Conservation (phyloP, 2,888 invertebrate genomes). For the Lypha dubia region DNA sequence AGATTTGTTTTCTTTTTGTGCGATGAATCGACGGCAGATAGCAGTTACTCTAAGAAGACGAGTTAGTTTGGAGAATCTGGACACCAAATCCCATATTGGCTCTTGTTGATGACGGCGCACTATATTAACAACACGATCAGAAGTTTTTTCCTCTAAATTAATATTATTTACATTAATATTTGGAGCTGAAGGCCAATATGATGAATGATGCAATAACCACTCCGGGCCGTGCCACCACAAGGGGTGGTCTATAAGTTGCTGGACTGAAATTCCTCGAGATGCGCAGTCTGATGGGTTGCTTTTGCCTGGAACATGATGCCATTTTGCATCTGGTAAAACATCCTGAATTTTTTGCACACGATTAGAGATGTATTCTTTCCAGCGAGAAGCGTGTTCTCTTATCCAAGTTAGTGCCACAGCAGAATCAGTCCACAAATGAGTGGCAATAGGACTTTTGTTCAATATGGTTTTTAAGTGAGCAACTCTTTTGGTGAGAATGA, state of each 20-base stretch:
- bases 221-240: slow-evolving; percentile 51
- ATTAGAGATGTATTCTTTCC: slow-evolving; percentile 15
- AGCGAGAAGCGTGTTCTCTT: slow-evolving; percentile 37
- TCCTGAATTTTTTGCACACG: neutral
- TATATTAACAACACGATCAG: slow-evolving; percentile 5
- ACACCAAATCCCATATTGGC: slow-evolving; percentile 9
- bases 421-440: slow-evolving; percentile 27
- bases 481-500: slow-evolving; percentile 13
- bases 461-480: slow-evolving; percentile 26
- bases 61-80: slow-evolving; percentile 11
- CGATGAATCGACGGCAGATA: slow-evolving; percentile 2
- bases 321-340: slow-evolving; percentile 26
- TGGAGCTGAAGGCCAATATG: slow-evolving; percentile 42
- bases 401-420: slow-evolving; percentile 33
- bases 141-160: slow-evolving; percentile 1
- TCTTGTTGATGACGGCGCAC: neutral
- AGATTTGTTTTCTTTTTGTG: neutral
- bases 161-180: neutral
- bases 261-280: slow-evolving; percentile 39
- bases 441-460: slow-evolving; percentile 9
- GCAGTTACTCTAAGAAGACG: slow-evolving; percentile 35
- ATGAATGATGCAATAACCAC: slow-evolving; percentile 44
- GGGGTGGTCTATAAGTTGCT: slow-evolving; percentile 38
- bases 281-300: too few species aligned
- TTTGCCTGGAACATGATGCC: slow-evolving; percentile 9